Base-by-base conservation (phyloP, 2,797 vertebrate genomes). In the Notoglanidium macrostoma region DNA sequence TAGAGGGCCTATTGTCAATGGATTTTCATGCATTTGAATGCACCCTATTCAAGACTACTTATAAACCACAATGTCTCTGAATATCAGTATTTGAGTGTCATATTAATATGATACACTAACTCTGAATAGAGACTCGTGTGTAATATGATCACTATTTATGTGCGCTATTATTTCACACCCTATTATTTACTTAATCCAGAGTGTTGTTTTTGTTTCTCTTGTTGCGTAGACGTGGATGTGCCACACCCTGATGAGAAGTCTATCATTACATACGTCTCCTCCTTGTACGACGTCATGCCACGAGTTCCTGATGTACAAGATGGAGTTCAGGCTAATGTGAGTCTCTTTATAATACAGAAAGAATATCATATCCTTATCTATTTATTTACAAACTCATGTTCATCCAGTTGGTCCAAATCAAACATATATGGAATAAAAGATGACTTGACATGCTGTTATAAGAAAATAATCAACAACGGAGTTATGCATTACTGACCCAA, bases 181-280 rank as follows among this genome's bases (percentile, higher is more conserved):
- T 49, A 46, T 32, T 35, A 46, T 81, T 29, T 57, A n/a, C 40
- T 77, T 49, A 59, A 83, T 81, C 21, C 55, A 40, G 6, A n/a
- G 26, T 79, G 29, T 44, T 54, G 35, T 17, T 46, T 59, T 57
- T 63, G 12, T 87, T 79, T 73, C 59, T 80, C 9, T 51, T 81
- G 21, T 35, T 87, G 70, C 4, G 35, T 44, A 99, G 98, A 99
- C 3, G 98, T 99, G 83, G 98, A 98, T 0, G 97, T 99, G n/a
- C 93, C 96, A 0, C 97, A 99, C 89, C 98, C 98, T 0, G 98
- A 99, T 0, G 98, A 99, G 93, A 99, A 99, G 88, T 99, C 98
- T 88, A 97, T 99, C 94, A 98, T 99, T 93, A 99, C 98, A 0
- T 99, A 99, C 0, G 98, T 99, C 21, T 99, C 98, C 0, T 99